phyloP scores from a whole-genome alignment of 2,797 vertebrate species.

The Halcyon badia region DNA sequence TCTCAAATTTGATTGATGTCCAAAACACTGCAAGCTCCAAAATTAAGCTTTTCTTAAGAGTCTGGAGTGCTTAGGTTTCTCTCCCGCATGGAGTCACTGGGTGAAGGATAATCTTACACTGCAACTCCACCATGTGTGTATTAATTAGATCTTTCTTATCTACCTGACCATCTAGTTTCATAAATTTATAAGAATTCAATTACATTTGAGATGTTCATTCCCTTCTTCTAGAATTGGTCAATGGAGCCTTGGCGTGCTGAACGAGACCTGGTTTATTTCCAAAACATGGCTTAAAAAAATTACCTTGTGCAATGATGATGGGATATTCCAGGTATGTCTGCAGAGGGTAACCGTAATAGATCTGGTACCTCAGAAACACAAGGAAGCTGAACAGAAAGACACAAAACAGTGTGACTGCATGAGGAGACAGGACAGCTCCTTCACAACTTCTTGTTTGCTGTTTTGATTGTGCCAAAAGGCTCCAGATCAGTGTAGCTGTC shows the following conservation, averaged over 20 bases:
- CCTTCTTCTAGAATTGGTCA: not conserved
- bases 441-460: not conserved
- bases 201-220: not conserved
- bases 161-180: not conserved
- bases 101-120: not conserved
- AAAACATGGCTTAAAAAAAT: not conserved
- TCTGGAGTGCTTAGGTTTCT: not conserved
- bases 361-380: constrained; percentile 94
- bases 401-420: not conserved
- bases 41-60: not conserved
- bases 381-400: constrained; percentile 84
- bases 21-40: not conserved
- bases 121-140: not conserved
- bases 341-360: constrained; percentile 91
- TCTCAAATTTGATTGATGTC: not conserved
- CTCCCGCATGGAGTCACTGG: not conserved
- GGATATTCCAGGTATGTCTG: constrained; percentile 95
- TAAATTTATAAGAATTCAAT: not conserved
- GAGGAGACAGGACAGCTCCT: not conserved
- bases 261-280: not conserved
- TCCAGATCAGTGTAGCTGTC: not conserved
- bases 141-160: not conserved
- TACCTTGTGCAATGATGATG: constrained; percentile 94
- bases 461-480: not conserved
- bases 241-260: not conserved